Percentiles rank a stretch among this genome's conserved stretches.
These are phyloP conservation scores for Megaceryle maxima DNA, from an alignment of 2,113 vertebrate species.

Conservation along the genomic window DNA sequence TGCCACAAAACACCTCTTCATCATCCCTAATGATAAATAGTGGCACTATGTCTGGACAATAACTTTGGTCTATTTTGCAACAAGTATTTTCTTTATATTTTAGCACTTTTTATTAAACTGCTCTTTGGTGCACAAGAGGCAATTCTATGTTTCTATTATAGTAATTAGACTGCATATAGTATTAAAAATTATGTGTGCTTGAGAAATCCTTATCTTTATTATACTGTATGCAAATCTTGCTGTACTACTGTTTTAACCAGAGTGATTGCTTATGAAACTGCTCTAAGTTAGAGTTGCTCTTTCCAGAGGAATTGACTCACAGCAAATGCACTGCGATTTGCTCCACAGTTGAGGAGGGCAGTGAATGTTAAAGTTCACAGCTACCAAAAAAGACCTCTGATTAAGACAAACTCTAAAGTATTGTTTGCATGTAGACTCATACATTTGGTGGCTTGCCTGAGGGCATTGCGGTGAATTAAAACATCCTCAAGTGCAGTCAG, in stretches of 20 bases:
- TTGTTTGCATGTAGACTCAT: background rate
- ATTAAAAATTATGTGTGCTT: background rate
- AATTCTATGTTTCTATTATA: background rate
- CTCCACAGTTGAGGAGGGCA: background rate
- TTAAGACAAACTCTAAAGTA: background rate
- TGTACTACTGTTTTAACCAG: background rate
- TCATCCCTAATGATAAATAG: conserved; percentile 14
- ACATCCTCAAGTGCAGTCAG: background rate
- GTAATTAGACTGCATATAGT: background rate
- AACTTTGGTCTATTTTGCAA: background rate
- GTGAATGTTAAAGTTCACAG: background rate
- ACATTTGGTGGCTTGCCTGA: background rate
- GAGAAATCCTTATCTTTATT: background rate
- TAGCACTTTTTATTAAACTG: conserved; percentile 10
- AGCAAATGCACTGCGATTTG: background rate
- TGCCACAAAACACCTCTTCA: background rate
- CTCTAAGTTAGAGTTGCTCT: background rate
- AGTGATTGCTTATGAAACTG: background rate
- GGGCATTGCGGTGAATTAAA: background rate
- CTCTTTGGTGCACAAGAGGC: background rate
- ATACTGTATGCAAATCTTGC: background rate
- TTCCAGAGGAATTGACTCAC: background rate
- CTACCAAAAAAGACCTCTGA: background rate
- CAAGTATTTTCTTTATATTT: conserved; percentile 3
- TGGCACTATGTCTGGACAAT: background rate